Evolutionary conservation across 2,888 invertebrate genomes (phyloP).

Genomic region (Catotricha subobsoleta): DNA sequence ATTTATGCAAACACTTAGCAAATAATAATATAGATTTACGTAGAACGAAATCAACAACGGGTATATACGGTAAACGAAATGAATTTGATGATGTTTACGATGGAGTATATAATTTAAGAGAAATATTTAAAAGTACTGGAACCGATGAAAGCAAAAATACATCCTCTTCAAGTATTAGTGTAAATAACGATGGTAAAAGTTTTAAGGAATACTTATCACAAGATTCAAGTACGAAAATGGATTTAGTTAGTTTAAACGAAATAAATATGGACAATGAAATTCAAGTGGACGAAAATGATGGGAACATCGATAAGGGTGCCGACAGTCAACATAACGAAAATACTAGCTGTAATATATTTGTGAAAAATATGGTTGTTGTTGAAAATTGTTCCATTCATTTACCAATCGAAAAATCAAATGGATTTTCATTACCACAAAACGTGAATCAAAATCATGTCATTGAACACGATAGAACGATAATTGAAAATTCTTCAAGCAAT

Average conservation of each 20-base stretch:
- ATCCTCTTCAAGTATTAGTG: constrained; percentile 3
- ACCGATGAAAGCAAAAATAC: not conserved
- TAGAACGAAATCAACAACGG: constrained; percentile 7
- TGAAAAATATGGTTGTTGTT: not conserved
- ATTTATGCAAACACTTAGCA: constrained; percentile 3
- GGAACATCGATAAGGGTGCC: too few species aligned
- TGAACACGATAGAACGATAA: too few species aligned
- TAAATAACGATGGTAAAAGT: not conserved
- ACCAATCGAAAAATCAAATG: not conserved
- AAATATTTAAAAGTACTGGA: constrained; percentile 1
- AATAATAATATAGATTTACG: constrained; percentile 3
- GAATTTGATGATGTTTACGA: not conserved
- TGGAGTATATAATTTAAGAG: not conserved
- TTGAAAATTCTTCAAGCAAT: not conserved
- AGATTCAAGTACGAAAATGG: constrained; percentile 2
- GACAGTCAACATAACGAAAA: too few species aligned
- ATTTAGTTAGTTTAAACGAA: constrained; percentile 5
- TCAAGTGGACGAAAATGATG: not conserved
- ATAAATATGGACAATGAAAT: constrained; percentile 3
- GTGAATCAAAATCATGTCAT: too few species aligned
- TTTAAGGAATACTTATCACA: constrained; percentile 2
- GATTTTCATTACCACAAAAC: not conserved
- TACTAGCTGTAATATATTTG: too few species aligned
- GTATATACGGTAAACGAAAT: too few species aligned
- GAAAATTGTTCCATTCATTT: not conserved